phyloP scores from a whole-genome alignment of 2,797 vertebrate species.

The Sebastes matsubarae region DNA sequence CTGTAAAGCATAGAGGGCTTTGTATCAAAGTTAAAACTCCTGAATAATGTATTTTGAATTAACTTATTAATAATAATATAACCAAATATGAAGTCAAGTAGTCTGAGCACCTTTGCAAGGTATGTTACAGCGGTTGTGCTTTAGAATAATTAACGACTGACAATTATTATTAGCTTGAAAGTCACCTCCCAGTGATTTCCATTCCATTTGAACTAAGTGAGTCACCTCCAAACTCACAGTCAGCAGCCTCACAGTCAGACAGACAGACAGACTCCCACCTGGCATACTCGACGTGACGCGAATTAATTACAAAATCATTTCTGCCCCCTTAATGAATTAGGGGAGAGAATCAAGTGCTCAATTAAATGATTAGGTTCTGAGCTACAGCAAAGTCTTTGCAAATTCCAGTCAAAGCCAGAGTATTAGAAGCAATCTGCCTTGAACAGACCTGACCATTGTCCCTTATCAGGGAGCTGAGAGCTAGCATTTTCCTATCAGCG shows the following conservation, averaged over 20 bases:
- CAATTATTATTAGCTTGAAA: constrained; percentile 52
- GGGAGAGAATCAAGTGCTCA: constrained; percentile 80
- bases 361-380: constrained; percentile 82
- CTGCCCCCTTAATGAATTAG: constrained; percentile 79
- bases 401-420: constrained; percentile 73
- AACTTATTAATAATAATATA: neutral
- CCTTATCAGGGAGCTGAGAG: constrained; percentile 75
- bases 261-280: constrained; percentile 66
- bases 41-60: constrained; percentile 16
- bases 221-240: constrained; percentile 68
- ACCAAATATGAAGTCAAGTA: constrained; percentile 3
- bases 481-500: constrained; percentile 68
- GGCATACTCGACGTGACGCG: constrained; percentile 58
- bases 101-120: neutral
- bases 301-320: constrained; percentile 78
- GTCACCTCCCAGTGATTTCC: constrained; percentile 55
- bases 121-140: constrained; percentile 29
- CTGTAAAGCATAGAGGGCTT: neutral
- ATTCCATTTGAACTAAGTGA: constrained; percentile 53
- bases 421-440: constrained; percentile 79
- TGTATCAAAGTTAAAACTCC: constrained; percentile 20
- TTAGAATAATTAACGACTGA: constrained; percentile 47
- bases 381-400: constrained; percentile 74
- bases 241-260: constrained; percentile 47
- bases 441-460: constrained; percentile 78